Evolutionary conservation across 2,113 vertebrate genomes (phyloP), one percentile per base, ranked within the genome.

Genomic region (Lichenostomus cassidix): DNA sequence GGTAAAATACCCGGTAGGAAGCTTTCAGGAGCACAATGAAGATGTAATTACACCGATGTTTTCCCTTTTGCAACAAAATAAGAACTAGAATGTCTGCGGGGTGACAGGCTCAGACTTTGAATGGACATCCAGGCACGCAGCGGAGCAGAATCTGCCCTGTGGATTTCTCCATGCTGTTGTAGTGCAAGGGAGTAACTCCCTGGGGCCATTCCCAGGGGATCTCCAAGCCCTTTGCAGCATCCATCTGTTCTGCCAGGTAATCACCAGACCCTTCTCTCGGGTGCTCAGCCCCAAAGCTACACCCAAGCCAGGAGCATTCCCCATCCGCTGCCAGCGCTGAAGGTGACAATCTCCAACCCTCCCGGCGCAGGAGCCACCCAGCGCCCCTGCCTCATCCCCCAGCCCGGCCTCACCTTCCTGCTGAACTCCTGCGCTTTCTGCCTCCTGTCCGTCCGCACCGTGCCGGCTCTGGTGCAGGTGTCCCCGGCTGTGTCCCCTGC

Each of bases 371-470:
- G 14, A 22, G 8, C 0, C 35, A 21, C 49, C 17, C 55, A 0
- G 11, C 10, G 4, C 70, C 47, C 42, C 3, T 0, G 2, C 13
- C 22, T 25, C 3, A 1, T 5, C 70, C 27, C 63, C 1, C 1
- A 0, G 0, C 77, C 49, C 17, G 1, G 4, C 23, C 97, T 94
- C 91, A 99, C 99, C 98, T 98, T 98, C 87, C 68, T 97, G 97
- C 98, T 99, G 98, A 99, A 99, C 67, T 99, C 99, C 94, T 98
- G 97, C 13, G 99, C 99, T 86, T 99, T 99, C 94, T 98, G 97
- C 96, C 97, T 99, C 77, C 99, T 98, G 89, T 99, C 99, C 74
- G 97, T 91, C 46, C 92, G 97, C 19, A 97, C 82, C 0, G 95
- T 63, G 0, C 98, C 98, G 0, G 91, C 97, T 18, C 96, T 97